Base-by-base conservation (phyloP, 2,888 invertebrate genomes). In the Ferrisia virgata region DNA sequence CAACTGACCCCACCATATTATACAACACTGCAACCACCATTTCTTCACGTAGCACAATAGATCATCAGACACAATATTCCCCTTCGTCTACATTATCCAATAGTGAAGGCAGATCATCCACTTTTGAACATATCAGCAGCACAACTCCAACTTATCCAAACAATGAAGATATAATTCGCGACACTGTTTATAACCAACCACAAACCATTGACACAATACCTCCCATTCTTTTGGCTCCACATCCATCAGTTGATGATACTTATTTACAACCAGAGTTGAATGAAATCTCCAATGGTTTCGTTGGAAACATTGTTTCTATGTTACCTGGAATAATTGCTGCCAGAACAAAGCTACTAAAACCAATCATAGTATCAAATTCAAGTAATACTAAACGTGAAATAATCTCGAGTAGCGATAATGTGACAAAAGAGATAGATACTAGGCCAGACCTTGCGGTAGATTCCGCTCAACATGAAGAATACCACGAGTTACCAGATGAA, bases 251-350 rank as follows among this genome's bases (percentile, higher is more conserved):
- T 5, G 39, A 53, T 3, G 84, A 84, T 25, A 31, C 79, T 4
- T 84, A 64, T 64, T 40, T 83, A 11, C 53, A 69, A 28, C 84
- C 84, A 9, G 84, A 84, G n/a, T 13, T 58, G 22, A 84, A 84
- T 25, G 84, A 84, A 28, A 84, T 84, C 15, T 36, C 79, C 22
- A 84, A 84, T 40, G 79, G 84, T 28, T 79, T 79, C n/a, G n/a
- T 84, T 8, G 64, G 79, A 1, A 84, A 84, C 9, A 84, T 84
- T 8, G 79, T 84, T 28, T 84, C 84, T 39, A 79, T 84, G 22
- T 25, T 79, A 36, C 84, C 84, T 15, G 43, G 40, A 15, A 40
- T 84, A 4, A 25, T 43, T 11, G 43, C 83, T 18, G 18, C 69
- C 2, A 3, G 40, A 4, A 31, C 25, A 6, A 84, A 64, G 64